Base-by-base conservation (phyloP, 2,888 invertebrate species). In the Gnatocerus cornutus region DNA sequence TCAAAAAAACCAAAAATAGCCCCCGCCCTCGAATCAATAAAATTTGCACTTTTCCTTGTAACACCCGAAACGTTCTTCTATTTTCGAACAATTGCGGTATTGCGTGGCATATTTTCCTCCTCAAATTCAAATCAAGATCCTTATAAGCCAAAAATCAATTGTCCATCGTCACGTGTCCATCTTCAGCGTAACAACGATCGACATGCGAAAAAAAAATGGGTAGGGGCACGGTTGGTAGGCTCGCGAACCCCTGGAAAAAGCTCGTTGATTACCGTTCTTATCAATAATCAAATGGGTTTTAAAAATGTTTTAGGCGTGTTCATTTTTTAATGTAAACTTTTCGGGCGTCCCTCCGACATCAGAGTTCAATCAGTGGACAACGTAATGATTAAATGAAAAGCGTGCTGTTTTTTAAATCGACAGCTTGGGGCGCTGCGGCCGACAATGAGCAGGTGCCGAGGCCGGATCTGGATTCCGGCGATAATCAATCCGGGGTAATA, bases 281-380 rank as follows among this genome's bases (percentile, higher is more conserved):
- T 64, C 45, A 53, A 53, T 64, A 53, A 64, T 53, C 64, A 45
- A 64, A 53, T 16, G 53, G 45, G 48, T 16, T 43, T 53, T 30
- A 48, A 64, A 65, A 65, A 65, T 56, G 48, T 65, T 65, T 56
- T 1, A 37, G 56, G 65, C 37, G 56, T 56, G 48, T 48, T 46
- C 65, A 65, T 65, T 65, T 48, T 65, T 56, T 55, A 56, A 65
- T 65, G 65, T 46, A 65, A 65, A 65, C 52, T 63, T 39, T 43
- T 52, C 48, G 50, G 53, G 45, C 43, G 21, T 14, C 56, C 56
- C 37, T 39, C 39, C 29, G 50, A 50, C 59, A 67, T 67, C 66
- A 58, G 29, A 65, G 65, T 65, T 65, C 65, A 65, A 65, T 59
- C 66, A 67, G 59, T 52, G 66, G 59, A 59, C 66, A 67, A 67